Evolutionary conservation across 2,888 invertebrate species (phyloP).

Genomic region (Carabus problematicus): DNA sequence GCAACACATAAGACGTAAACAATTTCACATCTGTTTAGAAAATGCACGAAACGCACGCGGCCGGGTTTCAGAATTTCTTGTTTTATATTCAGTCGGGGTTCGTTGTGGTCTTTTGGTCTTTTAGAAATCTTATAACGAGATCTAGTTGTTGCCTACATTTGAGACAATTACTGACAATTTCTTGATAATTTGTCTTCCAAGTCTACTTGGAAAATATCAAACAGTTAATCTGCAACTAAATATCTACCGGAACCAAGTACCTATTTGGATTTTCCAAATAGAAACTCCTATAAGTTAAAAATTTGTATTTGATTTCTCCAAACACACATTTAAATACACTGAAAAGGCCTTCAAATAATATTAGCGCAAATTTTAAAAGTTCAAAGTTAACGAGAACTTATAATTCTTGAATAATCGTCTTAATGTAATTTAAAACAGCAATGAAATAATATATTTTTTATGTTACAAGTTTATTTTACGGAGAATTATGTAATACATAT

Average conservation of each 20-base stretch:
- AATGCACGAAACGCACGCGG: background rate
- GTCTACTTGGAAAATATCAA: too few relatives aligned
- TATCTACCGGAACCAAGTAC: too few relatives aligned
- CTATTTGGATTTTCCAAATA: too few relatives aligned
- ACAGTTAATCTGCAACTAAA: too few relatives aligned
- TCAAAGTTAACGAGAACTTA: background rate
- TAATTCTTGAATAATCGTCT: background rate
- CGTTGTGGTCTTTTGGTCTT: background rate
- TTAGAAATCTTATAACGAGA: background rate
- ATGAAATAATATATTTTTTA: background rate
- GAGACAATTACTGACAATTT: background rate
- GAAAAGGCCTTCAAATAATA: too few relatives aligned
- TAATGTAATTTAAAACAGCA: too few relatives aligned
- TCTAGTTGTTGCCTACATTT: background rate
- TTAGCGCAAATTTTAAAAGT: background rate
- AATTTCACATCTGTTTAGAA: slow-evolving; percentile 5
- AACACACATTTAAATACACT: too few relatives aligned
- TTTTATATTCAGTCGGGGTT: background rate
- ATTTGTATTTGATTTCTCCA: too few relatives aligned
- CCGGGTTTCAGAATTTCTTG: background rate
- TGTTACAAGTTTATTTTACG: background rate
- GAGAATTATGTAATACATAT: background rate
- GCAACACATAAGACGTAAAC: background rate
- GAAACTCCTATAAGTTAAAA: too few relatives aligned
- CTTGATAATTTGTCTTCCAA: background rate